phyloP scores from a whole-genome alignment of 2,888 invertebrate species.

The Erynnis tages region DNA sequence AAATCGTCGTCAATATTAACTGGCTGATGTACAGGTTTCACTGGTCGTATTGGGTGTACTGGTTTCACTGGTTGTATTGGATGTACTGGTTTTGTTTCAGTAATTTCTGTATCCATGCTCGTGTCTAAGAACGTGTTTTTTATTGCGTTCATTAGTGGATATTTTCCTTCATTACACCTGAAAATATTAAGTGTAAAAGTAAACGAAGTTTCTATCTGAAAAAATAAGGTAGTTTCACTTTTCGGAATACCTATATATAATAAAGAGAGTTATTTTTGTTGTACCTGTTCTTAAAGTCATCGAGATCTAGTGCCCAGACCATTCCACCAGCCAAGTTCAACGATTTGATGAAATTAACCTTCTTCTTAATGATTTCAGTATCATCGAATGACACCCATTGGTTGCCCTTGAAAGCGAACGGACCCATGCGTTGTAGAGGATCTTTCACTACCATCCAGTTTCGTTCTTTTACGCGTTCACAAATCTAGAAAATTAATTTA shows the following conservation, averaged over 20 bases:
- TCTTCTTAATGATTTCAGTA: constrained; percentile 87
- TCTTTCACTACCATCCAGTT: constrained; percentile 92
- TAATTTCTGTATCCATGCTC: constrained; percentile 43
- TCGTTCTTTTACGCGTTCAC: constrained; percentile 88
- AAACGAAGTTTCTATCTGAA: too few species aligned
- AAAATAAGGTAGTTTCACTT: too few species aligned
- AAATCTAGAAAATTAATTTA: too few species aligned
- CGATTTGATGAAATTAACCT: constrained; percentile 89
- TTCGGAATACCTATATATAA: too few species aligned
- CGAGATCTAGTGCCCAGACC: constrained; percentile 95
- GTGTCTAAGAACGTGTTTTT: constrained; percentile 84
- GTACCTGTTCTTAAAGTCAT: constrained; percentile 88
- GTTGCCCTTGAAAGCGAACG: constrained; percentile 91
- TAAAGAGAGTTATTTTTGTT: too few species aligned
- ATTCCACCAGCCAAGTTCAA: constrained; percentile 92
- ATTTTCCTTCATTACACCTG: constrained; percentile 89
- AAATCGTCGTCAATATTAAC: constrained; percentile 63
- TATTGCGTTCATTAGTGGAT: constrained; percentile 90
- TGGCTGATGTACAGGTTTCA: constrained; percentile 38
- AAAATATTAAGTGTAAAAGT: too few species aligned
- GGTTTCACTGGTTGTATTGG: too few species aligned
- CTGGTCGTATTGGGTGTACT: too few species aligned
- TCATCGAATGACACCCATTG: constrained; percentile 97
- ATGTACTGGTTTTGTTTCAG: constrained; percentile 45
- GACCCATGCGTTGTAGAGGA: constrained; percentile 89